Evolutionary conservation across 2,113 vertebrate genomes (phyloP).

Genomic region (Hypanus sabinus): DNA sequence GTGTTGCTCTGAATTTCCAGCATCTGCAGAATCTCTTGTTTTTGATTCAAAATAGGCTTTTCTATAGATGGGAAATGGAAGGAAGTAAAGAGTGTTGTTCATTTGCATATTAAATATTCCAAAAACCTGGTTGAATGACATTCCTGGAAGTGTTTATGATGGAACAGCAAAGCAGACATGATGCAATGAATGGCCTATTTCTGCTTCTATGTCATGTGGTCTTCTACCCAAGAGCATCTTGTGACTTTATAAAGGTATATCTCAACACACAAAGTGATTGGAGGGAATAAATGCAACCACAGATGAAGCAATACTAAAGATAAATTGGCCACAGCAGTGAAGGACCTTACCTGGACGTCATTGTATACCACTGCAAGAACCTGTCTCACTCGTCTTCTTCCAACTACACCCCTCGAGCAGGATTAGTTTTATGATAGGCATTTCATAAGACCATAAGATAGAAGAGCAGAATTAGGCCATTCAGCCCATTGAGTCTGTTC

Average conservation of each 20-base stretch:
- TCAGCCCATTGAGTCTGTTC: too few relatives aligned
- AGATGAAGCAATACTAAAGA: not conserved
- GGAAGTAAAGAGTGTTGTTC: not conserved
- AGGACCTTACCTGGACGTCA: not conserved
- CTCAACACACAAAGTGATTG: not conserved
- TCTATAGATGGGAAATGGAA: not conserved
- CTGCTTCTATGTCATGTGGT: too few relatives aligned
- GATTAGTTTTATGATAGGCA: too few relatives aligned
- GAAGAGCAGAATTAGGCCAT: too few relatives aligned
- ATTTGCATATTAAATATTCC: not conserved
- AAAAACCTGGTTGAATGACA: not conserved
- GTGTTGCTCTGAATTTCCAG: too few relatives aligned
- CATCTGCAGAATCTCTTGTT: too few relatives aligned
- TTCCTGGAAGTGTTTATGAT: not conserved
- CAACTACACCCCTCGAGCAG: too few relatives aligned
- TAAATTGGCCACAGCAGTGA: not conserved
- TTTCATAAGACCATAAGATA: too few relatives aligned
- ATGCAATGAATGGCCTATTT: too few relatives aligned
- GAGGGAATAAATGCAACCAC: not conserved
- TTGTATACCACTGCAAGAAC: not conserved
- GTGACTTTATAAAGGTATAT: not conserved
- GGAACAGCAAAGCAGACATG: too few relatives aligned
- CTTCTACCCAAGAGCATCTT: not conserved
- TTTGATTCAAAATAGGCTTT: not conserved
- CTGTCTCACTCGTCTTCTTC: too few relatives aligned